A percentile compares a stretch with the other conserved stretches of the same genome.
phyloP scores from a whole-genome alignment of 30 jellyfish, hydroid and myxozoan species.

The Chrysaora quinquecirrha region DNA sequence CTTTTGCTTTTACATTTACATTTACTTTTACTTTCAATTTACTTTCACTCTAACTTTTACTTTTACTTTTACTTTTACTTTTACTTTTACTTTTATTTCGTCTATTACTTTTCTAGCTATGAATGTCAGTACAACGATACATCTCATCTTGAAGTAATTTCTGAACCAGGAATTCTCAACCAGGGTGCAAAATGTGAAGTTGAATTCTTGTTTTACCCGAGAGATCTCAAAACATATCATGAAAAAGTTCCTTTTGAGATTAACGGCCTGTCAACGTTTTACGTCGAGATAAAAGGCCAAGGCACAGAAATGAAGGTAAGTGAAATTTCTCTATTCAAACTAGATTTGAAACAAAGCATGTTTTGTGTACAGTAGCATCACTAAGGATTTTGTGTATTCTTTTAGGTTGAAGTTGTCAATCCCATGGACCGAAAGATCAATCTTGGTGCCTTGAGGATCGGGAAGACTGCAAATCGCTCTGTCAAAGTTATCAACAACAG shows the following conservation, averaged over 20 bases:
- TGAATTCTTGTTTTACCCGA: constrained; percentile 85
- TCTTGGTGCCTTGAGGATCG: constrained; percentile 81
- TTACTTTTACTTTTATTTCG: neutral
- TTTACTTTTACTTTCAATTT: constrained; percentile 7
- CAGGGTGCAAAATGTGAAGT: constrained; percentile 78
- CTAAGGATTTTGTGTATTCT: too few species aligned
- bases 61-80: neutral
- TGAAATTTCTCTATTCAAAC: too few species aligned
- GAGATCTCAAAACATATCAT: constrained; percentile 73
- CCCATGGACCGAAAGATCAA: constrained; percentile 81
- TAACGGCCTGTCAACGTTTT: constrained; percentile 82
- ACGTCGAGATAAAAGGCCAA: constrained; percentile 75
- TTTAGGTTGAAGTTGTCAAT: constrained; percentile 88
- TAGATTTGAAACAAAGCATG: too few species aligned
- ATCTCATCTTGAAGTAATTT: constrained; percentile 66
- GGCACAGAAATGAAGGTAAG: constrained; percentile 97
- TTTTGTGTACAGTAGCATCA: too few species aligned
- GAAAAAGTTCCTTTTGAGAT: constrained; percentile 76
- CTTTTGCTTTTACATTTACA: too few species aligned
- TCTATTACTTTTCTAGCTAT: constrained; percentile 48
- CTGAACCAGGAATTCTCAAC: constrained; percentile 63
- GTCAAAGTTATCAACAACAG: constrained; percentile 87
- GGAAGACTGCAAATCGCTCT: constrained; percentile 61
- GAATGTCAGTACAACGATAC: constrained; percentile 76
- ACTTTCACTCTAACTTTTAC: neutral